Percentiles rank a stretch among this genome's conserved stretches.
phyloP scores from a whole-genome alignment of 2,797 vertebrate genomes.

The Caiman crocodilus region DNA sequence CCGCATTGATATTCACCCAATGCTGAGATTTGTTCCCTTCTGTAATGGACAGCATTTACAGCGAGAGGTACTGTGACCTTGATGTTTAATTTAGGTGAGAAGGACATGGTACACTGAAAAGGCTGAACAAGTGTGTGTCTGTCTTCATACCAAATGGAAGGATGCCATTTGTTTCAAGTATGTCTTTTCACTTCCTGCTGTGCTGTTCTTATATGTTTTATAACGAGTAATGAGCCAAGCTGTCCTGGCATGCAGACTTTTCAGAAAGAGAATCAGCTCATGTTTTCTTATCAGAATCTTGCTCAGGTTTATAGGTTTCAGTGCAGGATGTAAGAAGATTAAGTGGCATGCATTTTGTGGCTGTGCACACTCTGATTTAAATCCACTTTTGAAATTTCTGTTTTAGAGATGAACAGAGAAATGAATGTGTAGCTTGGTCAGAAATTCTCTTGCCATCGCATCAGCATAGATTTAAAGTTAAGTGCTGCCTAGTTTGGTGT shows the following conservation, averaged over 20 bases:
- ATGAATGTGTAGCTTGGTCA: background rate
- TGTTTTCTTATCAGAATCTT: background rate
- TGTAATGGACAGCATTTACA: background rate
- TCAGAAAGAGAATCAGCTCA: background rate
- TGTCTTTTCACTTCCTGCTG: background rate
- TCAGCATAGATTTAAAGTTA: background rate
- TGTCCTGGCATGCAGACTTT: background rate
- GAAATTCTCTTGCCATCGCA: background rate
- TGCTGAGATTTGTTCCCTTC: background rate
- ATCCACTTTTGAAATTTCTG: background rate
- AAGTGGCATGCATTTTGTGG: background rate
- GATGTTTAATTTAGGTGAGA: background rate
- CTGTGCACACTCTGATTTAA: background rate
- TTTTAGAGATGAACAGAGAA: background rate
- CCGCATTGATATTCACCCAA: background rate
- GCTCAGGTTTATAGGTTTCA: background rate
- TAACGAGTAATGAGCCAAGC: background rate
- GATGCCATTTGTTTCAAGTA: background rate
- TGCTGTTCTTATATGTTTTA: background rate
- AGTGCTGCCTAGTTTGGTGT: background rate
- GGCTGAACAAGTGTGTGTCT: background rate
- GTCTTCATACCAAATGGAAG: background rate
- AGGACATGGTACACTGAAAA: accelerated
- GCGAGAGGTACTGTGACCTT: background rate
- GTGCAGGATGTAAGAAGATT: background rate